Evolutionary conservation across 2,113 vertebrate species (phyloP).

Genomic region (Anoplopoma fimbria): DNA sequence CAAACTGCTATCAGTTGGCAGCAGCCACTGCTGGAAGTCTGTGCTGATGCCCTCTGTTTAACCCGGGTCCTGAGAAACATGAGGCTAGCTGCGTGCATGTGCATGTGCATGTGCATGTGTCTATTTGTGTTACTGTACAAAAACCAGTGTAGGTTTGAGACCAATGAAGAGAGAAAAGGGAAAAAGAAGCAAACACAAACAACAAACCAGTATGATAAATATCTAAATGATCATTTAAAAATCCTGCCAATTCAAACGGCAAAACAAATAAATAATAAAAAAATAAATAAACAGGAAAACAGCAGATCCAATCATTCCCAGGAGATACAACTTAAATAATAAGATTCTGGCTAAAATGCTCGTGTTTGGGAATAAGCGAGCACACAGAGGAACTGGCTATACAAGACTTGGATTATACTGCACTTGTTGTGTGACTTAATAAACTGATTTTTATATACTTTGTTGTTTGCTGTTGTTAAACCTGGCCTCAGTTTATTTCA

Average conservation of each 20-base stretch:
- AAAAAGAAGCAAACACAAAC: too few species aligned
- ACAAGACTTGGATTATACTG: background rate
- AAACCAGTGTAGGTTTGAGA: background rate
- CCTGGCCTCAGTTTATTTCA: background rate
- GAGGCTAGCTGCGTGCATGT: background rate
- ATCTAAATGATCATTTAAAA: background rate
- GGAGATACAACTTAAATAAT: background rate
- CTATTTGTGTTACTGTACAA: background rate
- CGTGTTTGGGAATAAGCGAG: background rate
- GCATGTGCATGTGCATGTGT: background rate
- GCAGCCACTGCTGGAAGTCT: slow-evolving; percentile 37
- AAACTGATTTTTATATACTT: background rate
- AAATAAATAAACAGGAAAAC: background rate
- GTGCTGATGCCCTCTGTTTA: slow-evolving; percentile 30
- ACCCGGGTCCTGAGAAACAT: slow-evolving; percentile 19
- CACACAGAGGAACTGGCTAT: background rate
- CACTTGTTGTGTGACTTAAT: background rate
- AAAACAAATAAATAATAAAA: background rate
- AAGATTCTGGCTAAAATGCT: background rate
- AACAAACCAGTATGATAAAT: background rate
- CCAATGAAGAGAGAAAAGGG: background rate
- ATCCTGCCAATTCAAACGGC: background rate
- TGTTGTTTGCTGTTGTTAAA: background rate
- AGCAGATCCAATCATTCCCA: too few species aligned
- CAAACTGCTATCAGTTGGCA: slow-evolving; percentile 58